phyloP scores from a whole-genome alignment of 2,113 vertebrate species.

The Calyptomena viridis region DNA sequence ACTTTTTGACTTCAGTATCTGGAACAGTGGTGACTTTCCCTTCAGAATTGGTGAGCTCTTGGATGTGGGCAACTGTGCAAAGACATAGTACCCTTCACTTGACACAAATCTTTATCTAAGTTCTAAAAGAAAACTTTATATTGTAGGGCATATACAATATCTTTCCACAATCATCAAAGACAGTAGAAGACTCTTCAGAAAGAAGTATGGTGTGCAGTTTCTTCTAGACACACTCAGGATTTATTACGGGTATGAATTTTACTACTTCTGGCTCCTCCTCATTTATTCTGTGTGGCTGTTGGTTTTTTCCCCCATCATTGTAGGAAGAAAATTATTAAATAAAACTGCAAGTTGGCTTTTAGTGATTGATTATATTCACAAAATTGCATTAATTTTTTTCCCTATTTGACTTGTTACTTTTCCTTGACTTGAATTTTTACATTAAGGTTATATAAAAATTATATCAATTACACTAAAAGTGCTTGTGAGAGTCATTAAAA shows the following conservation, averaged over 20 bases:
- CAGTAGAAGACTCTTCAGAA: slow-evolving; percentile 93
- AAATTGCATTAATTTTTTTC: background rate
- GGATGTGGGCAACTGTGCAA: background rate
- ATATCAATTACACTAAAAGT: background rate
- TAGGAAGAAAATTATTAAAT: background rate
- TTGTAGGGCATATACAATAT: slow-evolving; percentile 95
- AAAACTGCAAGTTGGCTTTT: background rate
- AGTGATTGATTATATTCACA: background rate
- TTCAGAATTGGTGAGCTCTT: slow-evolving; percentile 87
- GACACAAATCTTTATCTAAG: background rate
- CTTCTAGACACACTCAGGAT: slow-evolving; percentile 90
- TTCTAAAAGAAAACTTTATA: slow-evolving; percentile 53
- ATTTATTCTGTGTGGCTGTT: background rate
- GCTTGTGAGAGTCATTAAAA: background rate
- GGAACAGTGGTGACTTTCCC: slow-evolving; percentile 96
- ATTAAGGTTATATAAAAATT: background rate
- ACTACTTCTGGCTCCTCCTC: background rate
- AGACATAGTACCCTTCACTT: background rate
- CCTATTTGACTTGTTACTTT: background rate
- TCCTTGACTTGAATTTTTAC: background rate
- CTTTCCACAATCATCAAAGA: slow-evolving; percentile 97
- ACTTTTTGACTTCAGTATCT: slow-evolving; percentile 95
- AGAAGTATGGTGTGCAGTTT: slow-evolving; percentile 94
- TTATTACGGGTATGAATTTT: slow-evolving; percentile 87
- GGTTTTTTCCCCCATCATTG: background rate